Conservation (phyloP, 2,888 invertebrate species). For the Meghimatium bilineatum region DNA sequence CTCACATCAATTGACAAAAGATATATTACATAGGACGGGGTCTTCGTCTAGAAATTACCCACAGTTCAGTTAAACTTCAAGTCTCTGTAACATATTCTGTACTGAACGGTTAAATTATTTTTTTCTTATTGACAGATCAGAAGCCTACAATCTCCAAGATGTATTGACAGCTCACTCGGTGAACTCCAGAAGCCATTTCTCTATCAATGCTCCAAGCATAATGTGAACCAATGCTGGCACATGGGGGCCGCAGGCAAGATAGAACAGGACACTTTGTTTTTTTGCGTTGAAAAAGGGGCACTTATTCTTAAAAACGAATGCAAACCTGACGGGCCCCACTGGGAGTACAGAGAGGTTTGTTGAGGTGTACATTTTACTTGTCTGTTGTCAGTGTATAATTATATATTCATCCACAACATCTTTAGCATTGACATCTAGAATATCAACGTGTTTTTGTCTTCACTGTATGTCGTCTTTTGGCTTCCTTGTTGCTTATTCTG, state of each 20-base stretch:
- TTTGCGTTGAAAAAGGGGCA: not conserved
- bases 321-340: not conserved
- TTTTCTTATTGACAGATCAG: conserved; percentile 30
- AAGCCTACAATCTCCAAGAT: not conserved
- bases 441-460: no score
- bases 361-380: no score
- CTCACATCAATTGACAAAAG: no score
- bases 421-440: no score
- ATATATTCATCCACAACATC: no score
- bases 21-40: no score
- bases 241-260: not conserved
- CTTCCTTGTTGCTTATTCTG: no score
- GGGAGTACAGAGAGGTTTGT: conserved; percentile 1
- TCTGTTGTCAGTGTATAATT: no score
- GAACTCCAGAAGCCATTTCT: not conserved
- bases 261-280: not conserved
- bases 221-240: conserved; percentile 42
- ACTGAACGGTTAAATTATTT: not conserved
- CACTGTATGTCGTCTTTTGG: no score
- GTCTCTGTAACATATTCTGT: no score
- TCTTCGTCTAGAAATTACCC: no score
- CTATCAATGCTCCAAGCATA: not conserved
- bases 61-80: no score
- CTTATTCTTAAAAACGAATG: not conserved
- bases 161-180: conserved; percentile 33